Percentiles rank a stretch among this genome's conserved stretches.
Conservation (phyloP, 2,113 vertebrate genomes). For the Thunnus thynnus region DNA sequence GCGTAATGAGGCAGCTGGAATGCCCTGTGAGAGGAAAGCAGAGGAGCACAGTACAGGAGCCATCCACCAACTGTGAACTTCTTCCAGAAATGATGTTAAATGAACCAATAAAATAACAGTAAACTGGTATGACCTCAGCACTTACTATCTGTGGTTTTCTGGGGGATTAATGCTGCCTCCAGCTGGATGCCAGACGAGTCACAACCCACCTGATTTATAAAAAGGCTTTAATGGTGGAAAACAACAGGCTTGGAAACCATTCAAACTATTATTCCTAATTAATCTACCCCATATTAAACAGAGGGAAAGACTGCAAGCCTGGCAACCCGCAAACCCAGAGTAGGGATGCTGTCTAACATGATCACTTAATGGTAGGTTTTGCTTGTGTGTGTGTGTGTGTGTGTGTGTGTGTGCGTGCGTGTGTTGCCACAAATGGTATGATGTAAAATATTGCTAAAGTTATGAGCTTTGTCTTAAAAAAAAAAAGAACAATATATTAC, state of each 20-base stretch:
- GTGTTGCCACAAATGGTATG: not conserved
- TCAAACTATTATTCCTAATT: slow-evolving; percentile 72
- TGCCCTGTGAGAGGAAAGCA: slow-evolving; percentile 41
- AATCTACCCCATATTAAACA: slow-evolving; percentile 59
- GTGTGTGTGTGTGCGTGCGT: too few relatives aligned
- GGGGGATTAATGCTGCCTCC: slow-evolving; percentile 46
- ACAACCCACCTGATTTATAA: slow-evolving; percentile 48
- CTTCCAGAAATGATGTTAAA: slow-evolving; percentile 41
- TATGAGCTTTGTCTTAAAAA: not conserved
- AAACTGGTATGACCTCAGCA: slow-evolving; percentile 25
- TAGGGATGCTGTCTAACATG: slow-evolving; percentile 22
- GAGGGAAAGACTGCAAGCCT: slow-evolving; percentile 45
- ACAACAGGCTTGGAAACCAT: slow-evolving; percentile 65
- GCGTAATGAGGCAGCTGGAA: slow-evolving; percentile 71
- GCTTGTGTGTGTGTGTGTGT: slow-evolving; percentile 17
- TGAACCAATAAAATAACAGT: slow-evolving; percentile 51
- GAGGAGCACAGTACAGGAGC: slow-evolving; percentile 35
- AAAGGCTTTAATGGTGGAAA: slow-evolving; percentile 68
- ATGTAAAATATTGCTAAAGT: not conserved
- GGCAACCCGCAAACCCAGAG: slow-evolving; percentile 41
- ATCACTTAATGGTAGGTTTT: slow-evolving; percentile 20
- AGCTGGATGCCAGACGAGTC: slow-evolving; percentile 65
- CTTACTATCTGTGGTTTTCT: slow-evolving; percentile 36
- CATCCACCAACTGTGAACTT: slow-evolving; percentile 16
- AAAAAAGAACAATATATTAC: not conserved